Evolutionary conservation across 1,140 invertebrate species (phyloP), one percentile per base, ranked within the genome.

Genomic region (Heliconius congener): DNA sequence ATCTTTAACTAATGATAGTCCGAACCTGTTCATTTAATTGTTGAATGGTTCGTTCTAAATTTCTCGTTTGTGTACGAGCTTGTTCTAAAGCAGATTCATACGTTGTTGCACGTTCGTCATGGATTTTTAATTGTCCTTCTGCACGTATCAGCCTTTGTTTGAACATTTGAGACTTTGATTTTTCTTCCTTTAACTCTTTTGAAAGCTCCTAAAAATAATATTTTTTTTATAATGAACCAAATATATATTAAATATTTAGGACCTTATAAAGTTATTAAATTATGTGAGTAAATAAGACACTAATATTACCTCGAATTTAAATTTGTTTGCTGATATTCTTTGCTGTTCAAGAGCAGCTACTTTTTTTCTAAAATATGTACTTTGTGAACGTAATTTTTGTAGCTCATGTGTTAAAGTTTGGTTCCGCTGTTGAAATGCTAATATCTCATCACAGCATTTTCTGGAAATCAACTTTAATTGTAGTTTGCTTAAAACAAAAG

Each of bases 171-270:
- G 83, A 88, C 71, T 86, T 91, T 39, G 78, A 82, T 81, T 85
- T 89, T 71, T 91, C 88, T 57, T 91, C 88, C 81, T 91, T 91
- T 18, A 94, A 74, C 18, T 88, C 87, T 77, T 87, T 91, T 79
- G 91, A 90, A 50, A 92, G 81, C 50, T 91, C 90, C 92, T 93
- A 19, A 5, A 66, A 71, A 79, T 70, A 16, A 66, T 23, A 1
- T n/a, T 16, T 66, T 66, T 13, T 27, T 66, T 8, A 52, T 52
- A 18, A 19, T 19, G 4, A 13, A 55, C 52, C n/a, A 5, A 55
- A 55, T 55, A 55, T 55, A 16, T 16, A 19, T 18, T 16, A 5
- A 55, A 55, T 46, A 55, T 55, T 6, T 37, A 37, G 6, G 34
- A 46, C 13, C 42, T 46, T 46, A 46, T 46, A 46, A 46, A 16